These are phyloP conservation scores for Polydrusus pterygomalis DNA, from an alignment of 2,888 invertebrate genomes.

Conservation along the genomic window DNA sequence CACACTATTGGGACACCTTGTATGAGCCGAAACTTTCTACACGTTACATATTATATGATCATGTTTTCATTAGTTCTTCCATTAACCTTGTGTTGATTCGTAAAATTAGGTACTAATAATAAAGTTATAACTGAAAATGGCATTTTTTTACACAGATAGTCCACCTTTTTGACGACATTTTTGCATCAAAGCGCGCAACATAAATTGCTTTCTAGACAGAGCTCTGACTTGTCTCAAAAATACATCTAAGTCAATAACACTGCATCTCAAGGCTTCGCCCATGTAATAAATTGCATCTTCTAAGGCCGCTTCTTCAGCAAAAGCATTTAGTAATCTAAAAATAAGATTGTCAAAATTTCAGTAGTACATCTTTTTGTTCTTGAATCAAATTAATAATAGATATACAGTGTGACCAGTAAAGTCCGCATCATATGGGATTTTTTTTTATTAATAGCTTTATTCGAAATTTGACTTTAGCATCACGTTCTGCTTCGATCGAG, in stretches of 20 bases:
- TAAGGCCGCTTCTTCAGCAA: constrained; percentile 97
- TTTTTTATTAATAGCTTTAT: too few species aligned
- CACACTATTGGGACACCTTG: too few species aligned
- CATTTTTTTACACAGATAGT: constrained; percentile 77
- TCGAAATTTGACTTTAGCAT: too few species aligned
- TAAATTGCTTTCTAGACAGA: constrained; percentile 96
- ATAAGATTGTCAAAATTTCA: background rate
- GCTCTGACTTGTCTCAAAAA: constrained; percentile 97
- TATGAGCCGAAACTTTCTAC: too few species aligned
- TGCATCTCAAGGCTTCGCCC: constrained; percentile 93
- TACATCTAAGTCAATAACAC: constrained; percentile 95
- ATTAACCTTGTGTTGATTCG: background rate
- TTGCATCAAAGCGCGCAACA: constrained; percentile 95
- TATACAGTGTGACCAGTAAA: too few species aligned
- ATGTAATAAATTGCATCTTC: constrained; percentile 99
- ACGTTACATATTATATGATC: too few species aligned
- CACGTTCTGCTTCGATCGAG: too few species aligned
- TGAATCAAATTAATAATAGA: too few species aligned
- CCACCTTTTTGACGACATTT: constrained; percentile 97
- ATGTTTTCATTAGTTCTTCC: background rate
- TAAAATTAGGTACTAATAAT: constrained; percentile 25
- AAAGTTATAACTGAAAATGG: background rate
- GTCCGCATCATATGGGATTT: too few species aligned
- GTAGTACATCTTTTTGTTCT: too few species aligned
- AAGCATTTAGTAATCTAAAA: constrained; percentile 88